Conservation (phyloP, 2,113 vertebrate genomes). For the Thalassoma bifasciatum region DNA sequence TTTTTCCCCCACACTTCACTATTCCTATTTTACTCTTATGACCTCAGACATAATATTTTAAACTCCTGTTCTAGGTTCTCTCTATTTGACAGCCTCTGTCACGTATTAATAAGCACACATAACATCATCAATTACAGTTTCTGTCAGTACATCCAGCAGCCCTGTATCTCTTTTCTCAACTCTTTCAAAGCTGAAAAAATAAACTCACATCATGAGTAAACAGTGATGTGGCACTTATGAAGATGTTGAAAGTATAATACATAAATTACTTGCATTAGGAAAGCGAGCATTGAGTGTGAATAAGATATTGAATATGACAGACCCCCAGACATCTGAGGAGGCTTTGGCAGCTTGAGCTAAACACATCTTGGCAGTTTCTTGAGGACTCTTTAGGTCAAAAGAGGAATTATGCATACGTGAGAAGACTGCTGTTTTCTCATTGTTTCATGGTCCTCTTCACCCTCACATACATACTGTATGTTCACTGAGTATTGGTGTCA, state of each 20-base stretch:
- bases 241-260: constrained; percentile 36
- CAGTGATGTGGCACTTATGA: constrained; percentile 8
- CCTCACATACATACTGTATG: background rate
- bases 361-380: constrained; percentile 46
- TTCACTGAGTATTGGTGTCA: background rate
- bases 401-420: constrained; percentile 28
- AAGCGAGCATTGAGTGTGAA: constrained; percentile 39
- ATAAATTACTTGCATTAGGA: constrained; percentile 54
- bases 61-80: background rate
- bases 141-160: constrained; percentile 23
- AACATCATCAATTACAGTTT: constrained; percentile 43
- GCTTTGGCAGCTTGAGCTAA: constrained; percentile 44
- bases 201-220: constrained; percentile 20
- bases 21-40: no score
- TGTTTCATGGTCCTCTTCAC: constrained; percentile 14
- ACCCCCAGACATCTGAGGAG: constrained; percentile 34
- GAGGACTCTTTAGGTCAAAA: constrained; percentile 51
- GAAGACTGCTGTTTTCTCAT: constrained; percentile 26
- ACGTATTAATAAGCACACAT: constrained; percentile 34
- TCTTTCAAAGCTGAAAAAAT: constrained; percentile 13
- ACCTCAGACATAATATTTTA: constrained; percentile 7
- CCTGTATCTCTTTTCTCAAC: no score
- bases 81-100: constrained; percentile 36
- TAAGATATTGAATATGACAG: constrained; percentile 61
- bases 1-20: background rate